Conservation (phyloP, 2,113 vertebrate genomes). For the Fulmarus glacialis region DNA sequence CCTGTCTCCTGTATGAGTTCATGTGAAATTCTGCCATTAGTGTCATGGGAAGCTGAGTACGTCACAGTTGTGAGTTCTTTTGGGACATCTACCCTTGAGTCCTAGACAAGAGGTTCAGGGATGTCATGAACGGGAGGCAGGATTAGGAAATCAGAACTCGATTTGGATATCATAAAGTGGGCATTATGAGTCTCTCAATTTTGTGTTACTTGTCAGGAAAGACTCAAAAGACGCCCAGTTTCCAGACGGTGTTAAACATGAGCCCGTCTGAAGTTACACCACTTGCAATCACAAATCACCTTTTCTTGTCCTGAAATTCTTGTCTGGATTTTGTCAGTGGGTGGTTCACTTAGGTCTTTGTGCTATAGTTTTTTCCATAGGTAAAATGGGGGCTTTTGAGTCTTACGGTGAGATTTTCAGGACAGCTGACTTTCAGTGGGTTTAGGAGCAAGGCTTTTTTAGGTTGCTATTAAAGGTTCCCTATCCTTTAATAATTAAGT, state of each 20-base stretch:
- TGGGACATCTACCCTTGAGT: not conserved
- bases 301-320: not conserved
- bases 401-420: not conserved
- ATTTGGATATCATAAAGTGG: not conserved
- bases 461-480: not conserved
- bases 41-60: not conserved
- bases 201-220: not conserved
- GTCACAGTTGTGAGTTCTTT: not conserved
- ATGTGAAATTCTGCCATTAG: not conserved
- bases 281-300: not conserved
- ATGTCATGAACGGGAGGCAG: not conserved
- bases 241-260: not conserved
- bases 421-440: not conserved
- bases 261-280: not conserved
- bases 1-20: not conserved
- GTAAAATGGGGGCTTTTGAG: not conserved
- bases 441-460: not conserved
- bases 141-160: not conserved
- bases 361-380: not conserved
- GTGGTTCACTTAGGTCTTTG: not conserved
- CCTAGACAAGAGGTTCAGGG: not conserved
- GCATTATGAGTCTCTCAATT: not conserved
- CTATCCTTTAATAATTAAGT: not conserved
- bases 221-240: rapidly evolving
- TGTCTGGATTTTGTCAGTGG: not conserved